phyloP scores from a whole-genome alignment of 2,113 vertebrate genomes.

The Bos javanicus region DNA sequence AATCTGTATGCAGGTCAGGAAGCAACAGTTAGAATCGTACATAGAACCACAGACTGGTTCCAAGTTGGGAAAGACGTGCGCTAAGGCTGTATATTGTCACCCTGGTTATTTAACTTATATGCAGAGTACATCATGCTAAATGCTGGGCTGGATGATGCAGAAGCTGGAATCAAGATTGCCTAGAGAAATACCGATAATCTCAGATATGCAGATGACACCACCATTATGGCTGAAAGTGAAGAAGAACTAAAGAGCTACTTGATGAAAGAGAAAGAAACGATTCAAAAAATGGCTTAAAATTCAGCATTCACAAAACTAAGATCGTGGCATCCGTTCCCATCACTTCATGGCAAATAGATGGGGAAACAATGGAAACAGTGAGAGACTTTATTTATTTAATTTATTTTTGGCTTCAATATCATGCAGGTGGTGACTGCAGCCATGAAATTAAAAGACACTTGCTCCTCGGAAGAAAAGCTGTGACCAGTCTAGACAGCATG shows the following conservation, averaged over 20 bases:
- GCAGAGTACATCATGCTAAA: background rate
- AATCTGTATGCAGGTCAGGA: background rate
- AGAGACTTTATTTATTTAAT: background rate
- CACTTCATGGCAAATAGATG: background rate
- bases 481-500: background rate
- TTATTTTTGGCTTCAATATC: background rate
- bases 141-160: background rate
- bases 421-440: background rate
- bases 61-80: fast-evolving
- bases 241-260: background rate
- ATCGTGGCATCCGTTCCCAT: background rate
- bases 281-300: background rate
- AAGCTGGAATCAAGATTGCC: background rate
- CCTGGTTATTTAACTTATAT: background rate
- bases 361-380: background rate
- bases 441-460: background rate
- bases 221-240: background rate
- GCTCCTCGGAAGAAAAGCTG: background rate
- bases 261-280: background rate
- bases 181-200: background rate
- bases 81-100: background rate
- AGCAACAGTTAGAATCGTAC: background rate
- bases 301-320: background rate
- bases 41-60: background rate
- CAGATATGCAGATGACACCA: background rate